Percentiles rank a stretch among this genome's conserved stretches.
Evolutionary conservation across 1,140 invertebrate genomes (phyloP).

Genomic region (Belonocnema kinseyi): DNA sequence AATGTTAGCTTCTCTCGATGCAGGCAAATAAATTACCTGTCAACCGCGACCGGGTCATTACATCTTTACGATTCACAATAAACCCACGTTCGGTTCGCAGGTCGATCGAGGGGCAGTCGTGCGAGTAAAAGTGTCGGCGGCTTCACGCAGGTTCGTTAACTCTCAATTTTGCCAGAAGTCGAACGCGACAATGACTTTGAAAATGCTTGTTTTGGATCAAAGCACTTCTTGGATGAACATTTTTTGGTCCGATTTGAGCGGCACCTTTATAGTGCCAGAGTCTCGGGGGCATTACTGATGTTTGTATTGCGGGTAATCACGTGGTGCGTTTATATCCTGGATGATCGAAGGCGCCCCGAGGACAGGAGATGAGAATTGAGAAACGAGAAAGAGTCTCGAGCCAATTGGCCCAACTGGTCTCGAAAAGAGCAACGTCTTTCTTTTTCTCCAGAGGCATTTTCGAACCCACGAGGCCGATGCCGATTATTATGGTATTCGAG

Average conservation of each 20-base stretch:
- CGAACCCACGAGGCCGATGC: not conserved
- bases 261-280: not conserved
- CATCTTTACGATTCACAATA: slow-evolving; percentile 46
- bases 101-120: slow-evolving; percentile 48
- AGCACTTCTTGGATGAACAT: not conserved
- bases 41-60: slow-evolving; percentile 57
- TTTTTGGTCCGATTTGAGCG: not conserved
- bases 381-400: not conserved
- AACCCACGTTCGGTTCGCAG: slow-evolving; percentile 38
- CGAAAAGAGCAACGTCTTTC: slow-evolving; percentile 13
- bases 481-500: slow-evolving; percentile 7
- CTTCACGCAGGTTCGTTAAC: slow-evolving; percentile 66
- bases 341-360: slow-evolving; percentile 19
- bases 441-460: not conserved
- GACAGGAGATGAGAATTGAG: not conserved
- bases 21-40: slow-evolving; percentile 65
- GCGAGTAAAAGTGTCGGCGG: slow-evolving; percentile 53
- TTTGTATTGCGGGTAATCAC: slow-evolving; percentile 28
- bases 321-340: slow-evolving; percentile 6
- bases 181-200: slow-evolving; percentile 17
- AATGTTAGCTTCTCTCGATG: slow-evolving; percentile 38
- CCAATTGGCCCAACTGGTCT: slow-evolving; percentile 15
- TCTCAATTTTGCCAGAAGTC: slow-evolving; percentile 60
- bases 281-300: slow-evolving; percentile 10
- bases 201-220: not conserved